A percentile compares a stretch with the other conserved stretches of the same genome.
Conservation (phyloP, 2,888 invertebrate genomes). For the Patella ulyssiponensis region DNA sequence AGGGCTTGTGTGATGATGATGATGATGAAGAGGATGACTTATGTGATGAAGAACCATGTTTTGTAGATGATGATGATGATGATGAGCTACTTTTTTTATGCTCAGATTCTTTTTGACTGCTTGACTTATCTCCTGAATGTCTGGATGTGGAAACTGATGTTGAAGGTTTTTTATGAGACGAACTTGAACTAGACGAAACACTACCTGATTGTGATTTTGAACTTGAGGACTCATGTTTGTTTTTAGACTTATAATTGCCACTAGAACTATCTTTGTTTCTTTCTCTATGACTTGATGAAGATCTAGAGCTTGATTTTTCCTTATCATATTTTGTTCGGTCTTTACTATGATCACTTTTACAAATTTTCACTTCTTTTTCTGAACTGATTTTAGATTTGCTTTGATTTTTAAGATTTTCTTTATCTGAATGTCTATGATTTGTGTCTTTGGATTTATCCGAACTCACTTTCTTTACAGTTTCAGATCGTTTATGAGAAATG, state of each 20-base stretch:
- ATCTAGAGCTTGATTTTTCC: constrained; percentile 34
- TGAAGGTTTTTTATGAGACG: constrained; percentile 10
- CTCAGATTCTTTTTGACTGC: too few species aligned
- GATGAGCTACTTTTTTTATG: constrained; percentile 2
- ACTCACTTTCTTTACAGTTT: constrained; percentile 14
- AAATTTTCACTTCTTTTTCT: constrained; percentile 4
- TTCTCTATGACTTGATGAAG: constrained; percentile 8
- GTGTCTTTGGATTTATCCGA: constrained; percentile 73
- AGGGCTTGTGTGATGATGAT: constrained; percentile 12
- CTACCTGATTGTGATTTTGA: background rate
- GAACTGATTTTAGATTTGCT: constrained; percentile 3
- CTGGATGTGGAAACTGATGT: constrained; percentile 16
- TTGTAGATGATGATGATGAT: constrained; percentile 25
- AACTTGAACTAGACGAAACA: constrained; percentile 12
- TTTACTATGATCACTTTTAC: constrained; percentile 5
- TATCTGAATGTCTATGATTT: constrained; percentile 58
- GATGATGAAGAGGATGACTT: constrained; percentile 21
- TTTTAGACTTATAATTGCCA: constrained; percentile 23
- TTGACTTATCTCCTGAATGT: background rate
- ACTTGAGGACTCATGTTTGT: background rate
- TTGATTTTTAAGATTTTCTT: constrained; percentile 11
- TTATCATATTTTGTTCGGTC: background rate
- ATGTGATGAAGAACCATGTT: constrained; percentile 19
- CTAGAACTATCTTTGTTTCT: background rate
- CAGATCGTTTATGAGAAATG: constrained; percentile 14